Conservation (phyloP, 1,140 invertebrate species). For the Neodiprion pinetum region DNA sequence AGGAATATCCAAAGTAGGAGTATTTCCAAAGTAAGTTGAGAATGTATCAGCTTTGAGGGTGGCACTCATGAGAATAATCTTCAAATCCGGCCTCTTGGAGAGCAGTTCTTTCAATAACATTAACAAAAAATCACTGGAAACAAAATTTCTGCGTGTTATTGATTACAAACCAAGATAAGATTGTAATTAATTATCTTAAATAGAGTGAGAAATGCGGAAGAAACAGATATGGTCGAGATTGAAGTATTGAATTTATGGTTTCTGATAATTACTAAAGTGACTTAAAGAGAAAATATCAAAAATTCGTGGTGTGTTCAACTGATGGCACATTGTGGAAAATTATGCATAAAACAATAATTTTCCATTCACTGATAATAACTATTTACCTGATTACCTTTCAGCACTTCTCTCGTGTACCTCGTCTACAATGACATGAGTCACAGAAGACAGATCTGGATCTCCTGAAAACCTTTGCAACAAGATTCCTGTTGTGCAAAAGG, state of each 20-base stretch:
- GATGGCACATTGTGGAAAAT: slow-evolving; percentile 37
- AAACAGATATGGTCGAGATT: slow-evolving; percentile 12
- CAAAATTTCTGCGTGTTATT: slow-evolving; percentile 35
- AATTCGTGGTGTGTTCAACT: not conserved
- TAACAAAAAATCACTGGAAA: slow-evolving; percentile 78
- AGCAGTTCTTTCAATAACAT: slow-evolving; percentile 81
- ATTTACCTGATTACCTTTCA: slow-evolving; percentile 66
- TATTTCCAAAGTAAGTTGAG: slow-evolving; percentile 77
- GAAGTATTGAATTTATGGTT: slow-evolving; percentile 1
- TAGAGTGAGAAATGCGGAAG: slow-evolving; percentile 12
- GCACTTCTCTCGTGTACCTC: slow-evolving; percentile 92
- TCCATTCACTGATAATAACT: not conserved
- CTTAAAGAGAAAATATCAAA: no score
- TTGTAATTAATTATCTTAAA: no score
- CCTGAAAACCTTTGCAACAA: slow-evolving; percentile 80
- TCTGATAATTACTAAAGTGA: not conserved
- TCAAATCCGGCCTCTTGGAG: slow-evolving; percentile 73
- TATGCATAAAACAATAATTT: slow-evolving; percentile 17
- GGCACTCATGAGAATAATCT: slow-evolving; percentile 87
- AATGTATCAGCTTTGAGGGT: slow-evolving; percentile 83
- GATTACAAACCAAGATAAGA: not conserved
- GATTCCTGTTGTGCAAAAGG: slow-evolving; percentile 93
- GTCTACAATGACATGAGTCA: slow-evolving; percentile 85
- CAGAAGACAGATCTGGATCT: slow-evolving; percentile 73
- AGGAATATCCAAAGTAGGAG: slow-evolving; percentile 76